Evolutionary conservation across 92 coral and sea anemone species (phyloP).

Genomic region (Bergia sp.): DNA sequence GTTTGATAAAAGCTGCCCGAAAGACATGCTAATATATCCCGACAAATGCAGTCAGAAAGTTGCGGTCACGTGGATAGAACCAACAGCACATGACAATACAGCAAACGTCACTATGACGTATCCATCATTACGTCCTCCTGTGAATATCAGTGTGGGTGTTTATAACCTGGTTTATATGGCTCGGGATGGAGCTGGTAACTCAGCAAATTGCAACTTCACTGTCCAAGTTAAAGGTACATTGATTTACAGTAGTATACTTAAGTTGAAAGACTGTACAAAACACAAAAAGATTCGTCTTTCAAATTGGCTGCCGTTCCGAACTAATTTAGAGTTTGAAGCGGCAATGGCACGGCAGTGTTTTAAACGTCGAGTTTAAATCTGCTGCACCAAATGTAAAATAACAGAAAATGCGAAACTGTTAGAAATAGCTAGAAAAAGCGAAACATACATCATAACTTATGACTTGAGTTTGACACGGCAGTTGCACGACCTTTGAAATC

Average conservation of each 20-base stretch:
- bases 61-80: slow-evolving; percentile 56
- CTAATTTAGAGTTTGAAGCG: too few relatives aligned
- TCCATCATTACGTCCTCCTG: slow-evolving; percentile 4
- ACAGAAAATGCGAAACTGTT: too few relatives aligned
- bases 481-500: too few relatives aligned
- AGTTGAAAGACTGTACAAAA: not conserved
- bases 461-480: too few relatives aligned
- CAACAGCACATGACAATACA: slow-evolving; percentile 67
- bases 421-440: too few relatives aligned
- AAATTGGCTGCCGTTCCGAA: too few relatives aligned
- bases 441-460: too few relatives aligned
- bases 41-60: slow-evolving; percentile 57
- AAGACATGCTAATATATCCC: slow-evolving; percentile 33
- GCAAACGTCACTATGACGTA: slow-evolving; percentile 32
- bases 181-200: slow-evolving; percentile 60
- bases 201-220: slow-evolving; percentile 35
- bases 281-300: not conserved
- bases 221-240: not conserved
- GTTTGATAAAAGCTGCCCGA: slow-evolving; percentile 51
- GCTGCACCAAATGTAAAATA: too few relatives aligned
- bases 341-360: too few relatives aligned
- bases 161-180: slow-evolving; percentile 62
- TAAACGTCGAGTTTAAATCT: too few relatives aligned
- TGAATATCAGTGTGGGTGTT: slow-evolving; percentile 32
- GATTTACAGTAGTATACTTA: not conserved